Evolutionary conservation across 2,113 vertebrate genomes (phyloP).

Genomic region (Syngnathus scovelli): DNA sequence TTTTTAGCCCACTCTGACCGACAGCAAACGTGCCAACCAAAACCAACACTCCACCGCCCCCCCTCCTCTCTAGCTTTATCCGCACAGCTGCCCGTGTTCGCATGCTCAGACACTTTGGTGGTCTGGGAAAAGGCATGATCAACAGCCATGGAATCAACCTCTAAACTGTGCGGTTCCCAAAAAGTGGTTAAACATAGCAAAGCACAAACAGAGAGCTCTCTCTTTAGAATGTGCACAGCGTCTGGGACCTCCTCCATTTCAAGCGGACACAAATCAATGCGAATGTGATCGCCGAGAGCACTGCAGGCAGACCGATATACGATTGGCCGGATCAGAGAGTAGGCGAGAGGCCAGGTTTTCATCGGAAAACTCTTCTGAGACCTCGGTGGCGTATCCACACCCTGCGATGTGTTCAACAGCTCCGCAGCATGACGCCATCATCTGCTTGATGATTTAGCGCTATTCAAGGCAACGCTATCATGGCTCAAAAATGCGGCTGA

Average conservation of each 20-base stretch:
- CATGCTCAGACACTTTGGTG: slow-evolving; percentile 48
- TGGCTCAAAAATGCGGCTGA: slow-evolving; percentile 8
- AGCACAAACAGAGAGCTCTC: background rate
- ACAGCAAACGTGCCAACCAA: slow-evolving; percentile 56
- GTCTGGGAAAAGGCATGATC: slow-evolving; percentile 51
- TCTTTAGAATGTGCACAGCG: slow-evolving; percentile 26
- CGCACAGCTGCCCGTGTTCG: slow-evolving; percentile 50
- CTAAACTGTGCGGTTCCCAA: slow-evolving; percentile 17
- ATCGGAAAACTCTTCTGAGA: slow-evolving; percentile 29
- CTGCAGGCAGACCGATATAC: slow-evolving; percentile 39
- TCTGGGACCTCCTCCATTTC: slow-evolving; percentile 44
- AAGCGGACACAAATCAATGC: slow-evolving; percentile 56
- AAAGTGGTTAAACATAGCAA: slow-evolving; percentile 6
- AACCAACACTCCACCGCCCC: slow-evolving; percentile 6
- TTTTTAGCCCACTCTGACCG: slow-evolving; percentile 46
- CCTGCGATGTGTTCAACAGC: slow-evolving; percentile 25
- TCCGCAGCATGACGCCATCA: slow-evolving; percentile 11
- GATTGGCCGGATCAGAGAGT: slow-evolving; percentile 33
- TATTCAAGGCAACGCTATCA: slow-evolving; percentile 26
- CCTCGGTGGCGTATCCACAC: slow-evolving; percentile 11
- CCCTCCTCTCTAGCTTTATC: slow-evolving; percentile 47
- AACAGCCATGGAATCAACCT: slow-evolving; percentile 34
- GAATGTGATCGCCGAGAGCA: slow-evolving; percentile 38
- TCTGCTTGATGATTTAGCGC: slow-evolving; percentile 18
- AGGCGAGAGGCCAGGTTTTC: slow-evolving; percentile 31